Base-by-base conservation (phyloP, 2,113 vertebrate genomes). In the Larimichthys crocea region DNA sequence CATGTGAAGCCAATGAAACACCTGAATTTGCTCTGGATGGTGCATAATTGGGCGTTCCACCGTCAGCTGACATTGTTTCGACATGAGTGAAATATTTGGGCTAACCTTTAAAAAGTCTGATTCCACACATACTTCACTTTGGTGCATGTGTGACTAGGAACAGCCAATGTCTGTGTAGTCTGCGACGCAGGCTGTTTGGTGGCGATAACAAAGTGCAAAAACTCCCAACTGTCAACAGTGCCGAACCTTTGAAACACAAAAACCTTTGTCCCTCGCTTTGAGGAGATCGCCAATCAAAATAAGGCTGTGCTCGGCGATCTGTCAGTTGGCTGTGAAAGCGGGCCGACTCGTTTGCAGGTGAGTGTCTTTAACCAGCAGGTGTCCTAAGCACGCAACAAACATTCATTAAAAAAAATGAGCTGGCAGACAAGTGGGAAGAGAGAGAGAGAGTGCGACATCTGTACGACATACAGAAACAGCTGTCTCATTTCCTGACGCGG, bases 401-500 rank as follows among this genome's bases (percentile, higher is more conserved):
- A 53, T 56, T 62, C 22, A 69, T 12, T 55, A 35, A 35, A 67
- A 19, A 81, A 42, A 29, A 22, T 42, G 6, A 55, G 53, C 14
- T 20, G 11, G 12, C 29, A 52, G n/a, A 50, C 44, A 29, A 14
- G 26, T 20, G 26, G 9, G 61, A 70, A 71, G 82, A 26, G 79
- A 79, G 59, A 59, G 74, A 83, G 15, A 83, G 49, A 40, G 20
- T 20, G 53, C 5, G 11, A 59, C 49, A 68, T 76, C 26, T 76
- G 52, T 67, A 66, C 2, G 8, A 69, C 50, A 68, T 35, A 75
- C 52, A 81, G 48, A 74, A 74, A 82, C 63, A 22, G 29, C n/a
- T 59, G 56, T 69, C 65, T 76, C 83, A 80, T 61, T 89, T 90
- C 81, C 79, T 71, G 35, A 80, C 20, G 53, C 24, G 44, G 53